Evolutionary conservation across 1,140 invertebrate genomes (phyloP), one percentile per base, ranked within the genome.

Genomic region (Venturia canescens): DNA sequence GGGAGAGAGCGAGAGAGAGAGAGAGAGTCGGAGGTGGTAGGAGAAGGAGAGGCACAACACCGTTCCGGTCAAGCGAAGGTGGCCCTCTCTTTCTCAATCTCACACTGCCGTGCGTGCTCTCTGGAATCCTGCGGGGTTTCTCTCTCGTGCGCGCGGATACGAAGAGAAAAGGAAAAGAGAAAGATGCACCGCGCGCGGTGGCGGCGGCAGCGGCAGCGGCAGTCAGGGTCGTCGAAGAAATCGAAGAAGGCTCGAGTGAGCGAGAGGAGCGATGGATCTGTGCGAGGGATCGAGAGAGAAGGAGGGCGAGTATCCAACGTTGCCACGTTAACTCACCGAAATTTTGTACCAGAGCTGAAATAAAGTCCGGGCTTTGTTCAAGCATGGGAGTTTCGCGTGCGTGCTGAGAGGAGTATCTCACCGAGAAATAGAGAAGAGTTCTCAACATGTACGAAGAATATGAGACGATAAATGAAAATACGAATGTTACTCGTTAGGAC

Each of bases 271-370:
- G 23, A 21, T n/a, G 77, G 23, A 48, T 77, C 69, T 21, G 74
- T 67, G 71, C 70, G 78, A 38, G 60, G 29, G 50, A 71, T 63
- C 44, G 69, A 69, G 79, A 81, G 79, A 78, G 80, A 84, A 80
- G 83, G 29, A 80, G 70, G 78, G 31, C 78, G 60, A 80, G 80
- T 27, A 81, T 87, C 78, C 88, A 82, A 80, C 86, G 88, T 89
- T 89, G 88, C 88, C 88, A 88, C 86, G 88, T 87, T 81, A 75
- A 78, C 84, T 87, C 84, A 88, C 86, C 85, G 83, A 87, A 88
- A 79, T 88, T 88, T 87, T 84, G 83, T 79, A 87, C 72, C 83
- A 82, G 83, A 82, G 75, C 84, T 77, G 87, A 87, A 86, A 86
- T 85, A 86, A 87, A 87, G 86, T 79, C 80, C 82, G 74, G 81